Base-by-base conservation (phyloP, 30 jellyfish, hydroid and myxozoan species). In the Cassiopea xamachana region DNA sequence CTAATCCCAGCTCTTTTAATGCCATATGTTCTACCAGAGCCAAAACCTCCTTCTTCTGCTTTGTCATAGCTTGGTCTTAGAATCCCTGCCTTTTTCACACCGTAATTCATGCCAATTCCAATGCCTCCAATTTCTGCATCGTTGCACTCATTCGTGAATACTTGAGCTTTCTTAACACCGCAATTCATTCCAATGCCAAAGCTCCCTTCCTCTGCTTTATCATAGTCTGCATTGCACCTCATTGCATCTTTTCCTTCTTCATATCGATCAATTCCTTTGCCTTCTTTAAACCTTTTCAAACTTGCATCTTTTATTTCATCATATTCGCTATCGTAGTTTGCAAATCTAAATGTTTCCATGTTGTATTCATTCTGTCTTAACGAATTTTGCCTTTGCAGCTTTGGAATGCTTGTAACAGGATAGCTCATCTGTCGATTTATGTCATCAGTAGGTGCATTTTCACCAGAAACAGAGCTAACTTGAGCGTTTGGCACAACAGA, bases 321-420 rank as follows among this genome's bases (percentile, higher is more conserved):
- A 17, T 62, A 47, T 3, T 87, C 88, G 70, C 94, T 87, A 6
- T 77, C 89, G 45, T 82, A 87, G 2, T 71, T 60, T 55, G 77
- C 94, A 69, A 87, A 87, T 64, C 77, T 80, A 69, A 77, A 77
- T 17, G 48, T 59, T 46, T 87, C 94, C 19, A 82, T 89, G 9
- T 75, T 18, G 87, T 48, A 15, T 15, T 44, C 15, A 43, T 61
- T 16, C 1, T 85, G 48, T 71, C 59, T 59, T 14, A 84, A 69
- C 17, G 92, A 84, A 48, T 73, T 62, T 50, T 71, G 85, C 46
- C 87, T 51, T n/a, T 79, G 59, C 27, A 74, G 55, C 16, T 73
- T 87, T 16, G 87, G 82, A 27, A 48, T 75, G 46, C 61, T 62
- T 18, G 15, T 44, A 46, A 7, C 83, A 2, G 45, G 82, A 48